Base-by-base conservation (phyloP, 2,797 vertebrate species). In the Danio tinwini region DNA sequence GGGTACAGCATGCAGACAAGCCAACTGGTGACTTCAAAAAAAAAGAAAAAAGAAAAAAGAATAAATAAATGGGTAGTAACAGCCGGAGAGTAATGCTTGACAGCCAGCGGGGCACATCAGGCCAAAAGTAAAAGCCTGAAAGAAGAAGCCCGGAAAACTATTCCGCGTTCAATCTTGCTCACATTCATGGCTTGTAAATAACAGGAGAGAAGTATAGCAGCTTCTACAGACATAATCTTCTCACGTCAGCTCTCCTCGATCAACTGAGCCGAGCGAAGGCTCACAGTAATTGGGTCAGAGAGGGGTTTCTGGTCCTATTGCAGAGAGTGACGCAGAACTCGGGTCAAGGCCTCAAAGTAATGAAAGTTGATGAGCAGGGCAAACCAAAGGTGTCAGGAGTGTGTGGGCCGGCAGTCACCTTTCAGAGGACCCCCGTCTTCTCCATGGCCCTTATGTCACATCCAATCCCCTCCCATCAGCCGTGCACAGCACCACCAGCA, bases 291-390 rank as follows among this genome's bases (percentile, higher is more conserved):
- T 70, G 76, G 77, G 71, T 85, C 71, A 78, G 82, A 81, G 72
- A 64, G 37, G 74, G 50, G 72, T 81, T 82, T 83, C 80, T 81
- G 76, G 64, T 82, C 59, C 64, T 52, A 76, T 84, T 61, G 39
- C 17, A 17, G 49, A 73, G 40, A 80, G 58, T 64, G 81, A 72
- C 39, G 74, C 9, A 21, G 11, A 59, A 55, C 50, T 40, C 19
- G 3, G 67, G 11, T 14, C 83, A 68, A 50, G 70, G 56, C 58
- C 71, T 81, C 71, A 73, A 39, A 0, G 17, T 65, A 80, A 84
- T 74, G 80, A 67, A 73, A 87, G 80, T 72, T 84, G 82, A 81
- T 78, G 65, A 81, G 40, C 42, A 71, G 74, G 75, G 64, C 50
- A 82, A 83, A 81, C 42, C 13, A 56, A 42, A 53, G 56, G 56